phyloP scores from a whole-genome alignment of 2,797 vertebrate species.

The Staurois parvus region DNA sequence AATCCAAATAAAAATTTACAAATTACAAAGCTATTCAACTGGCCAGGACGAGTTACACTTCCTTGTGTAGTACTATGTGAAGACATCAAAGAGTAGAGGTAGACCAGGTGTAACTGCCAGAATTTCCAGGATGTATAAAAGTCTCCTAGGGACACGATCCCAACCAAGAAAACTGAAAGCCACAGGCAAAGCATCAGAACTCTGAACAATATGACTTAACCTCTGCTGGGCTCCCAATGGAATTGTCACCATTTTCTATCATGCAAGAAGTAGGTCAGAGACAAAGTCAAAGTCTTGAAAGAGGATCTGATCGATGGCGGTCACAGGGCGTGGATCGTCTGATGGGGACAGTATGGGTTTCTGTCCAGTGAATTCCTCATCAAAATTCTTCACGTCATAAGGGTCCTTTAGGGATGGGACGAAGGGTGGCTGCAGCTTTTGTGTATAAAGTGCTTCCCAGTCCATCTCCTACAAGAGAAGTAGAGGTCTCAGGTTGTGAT shows the following conservation, averaged over 20 bases:
- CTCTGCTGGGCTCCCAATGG: background rate
- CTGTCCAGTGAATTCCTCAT: constrained; percentile 89
- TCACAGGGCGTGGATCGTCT: constrained; percentile 74
- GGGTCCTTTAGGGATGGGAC: constrained; percentile 80
- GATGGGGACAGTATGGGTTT: constrained; percentile 87
- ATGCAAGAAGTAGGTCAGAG: constrained; percentile 68
- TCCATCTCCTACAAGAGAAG: constrained; percentile 77
- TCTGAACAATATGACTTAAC: background rate
- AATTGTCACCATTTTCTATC: background rate
- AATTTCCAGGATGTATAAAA: background rate
- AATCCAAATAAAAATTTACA: too few relatives aligned
- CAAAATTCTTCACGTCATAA: constrained; percentile 88
- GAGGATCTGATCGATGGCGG: constrained; percentile 80
- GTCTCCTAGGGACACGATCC: background rate
- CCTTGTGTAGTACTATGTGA: too few relatives aligned
- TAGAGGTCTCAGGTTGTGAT: too few relatives aligned
- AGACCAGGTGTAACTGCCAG: background rate
- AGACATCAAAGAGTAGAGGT: background rate
- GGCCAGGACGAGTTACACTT: too few relatives aligned
- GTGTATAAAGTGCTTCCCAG: constrained; percentile 87
- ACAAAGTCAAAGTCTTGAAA: constrained; percentile 93
- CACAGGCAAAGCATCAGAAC: background rate
- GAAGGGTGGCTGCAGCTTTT: constrained; percentile 85
- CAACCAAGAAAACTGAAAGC: background rate
- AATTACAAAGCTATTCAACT: too few relatives aligned